Percentiles rank a stretch among this genome's conserved stretches.
Conservation (phyloP, 1,140 invertebrate genomes). For the Lordiphosa mommai region DNA sequence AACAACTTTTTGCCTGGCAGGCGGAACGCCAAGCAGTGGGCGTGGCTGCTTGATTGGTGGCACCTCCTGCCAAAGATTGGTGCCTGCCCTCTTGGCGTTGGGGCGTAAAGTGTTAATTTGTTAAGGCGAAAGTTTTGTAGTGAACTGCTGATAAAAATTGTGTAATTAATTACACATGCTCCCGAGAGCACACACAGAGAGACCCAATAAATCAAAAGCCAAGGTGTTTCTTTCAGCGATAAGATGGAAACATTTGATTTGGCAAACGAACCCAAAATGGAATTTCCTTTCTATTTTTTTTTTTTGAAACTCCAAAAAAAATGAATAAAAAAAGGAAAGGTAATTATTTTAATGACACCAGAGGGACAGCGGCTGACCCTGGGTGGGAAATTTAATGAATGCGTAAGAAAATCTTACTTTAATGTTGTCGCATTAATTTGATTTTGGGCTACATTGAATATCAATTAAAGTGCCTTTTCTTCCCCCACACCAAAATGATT, state of each 20-base stretch:
- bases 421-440: slow-evolving; percentile 41
- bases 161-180: slow-evolving; percentile 63
- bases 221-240: slow-evolving; percentile 44
- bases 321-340: slow-evolving; percentile 26
- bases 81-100: no score
- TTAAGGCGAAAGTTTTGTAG: slow-evolving; percentile 3
- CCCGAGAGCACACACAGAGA: slow-evolving; percentile 1
- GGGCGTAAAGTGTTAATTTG: slow-evolving; percentile 38
- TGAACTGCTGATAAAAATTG: slow-evolving; percentile 10
- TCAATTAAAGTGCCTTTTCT: no score
- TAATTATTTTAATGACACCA: slow-evolving; percentile 66
- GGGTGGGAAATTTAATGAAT: neutral
- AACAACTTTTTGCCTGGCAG: no score
- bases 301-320: neutral
- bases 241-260: slow-evolving; percentile 59
- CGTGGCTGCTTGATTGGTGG: slow-evolving; percentile 2
- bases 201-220: slow-evolving; percentile 50
- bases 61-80: slow-evolving; percentile 2
- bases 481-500: slow-evolving; percentile 35
- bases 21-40: neutral
- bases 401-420: slow-evolving; percentile 43
- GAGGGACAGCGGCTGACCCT: slow-evolving; percentile 22
- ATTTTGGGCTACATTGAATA: no score
- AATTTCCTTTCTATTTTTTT: neutral
- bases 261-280: slow-evolving; percentile 9